These are phyloP conservation scores for Drosophila nigromelanica DNA, from an alignment of 1,140 invertebrate genomes.

Conservation along the genomic window DNA sequence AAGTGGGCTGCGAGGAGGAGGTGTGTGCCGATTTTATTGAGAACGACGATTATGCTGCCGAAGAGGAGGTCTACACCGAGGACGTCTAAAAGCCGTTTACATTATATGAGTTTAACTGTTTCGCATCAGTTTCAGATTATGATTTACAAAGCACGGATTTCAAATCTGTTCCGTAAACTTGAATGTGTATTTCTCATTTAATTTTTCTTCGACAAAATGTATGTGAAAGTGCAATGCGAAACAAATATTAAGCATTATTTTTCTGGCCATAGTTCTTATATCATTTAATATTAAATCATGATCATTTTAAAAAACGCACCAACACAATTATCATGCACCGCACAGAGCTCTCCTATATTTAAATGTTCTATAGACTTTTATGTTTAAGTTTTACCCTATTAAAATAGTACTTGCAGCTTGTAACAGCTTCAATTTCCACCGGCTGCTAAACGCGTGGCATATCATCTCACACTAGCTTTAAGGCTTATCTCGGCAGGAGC, in stretches of 20 bases:
- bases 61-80: conserved; percentile 74
- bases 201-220: background rate
- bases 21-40: conserved; percentile 64
- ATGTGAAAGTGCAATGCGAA: background rate
- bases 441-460: conserved; percentile 16
- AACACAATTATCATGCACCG: background rate
- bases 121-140: background rate
- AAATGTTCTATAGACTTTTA: conserved; percentile 13
- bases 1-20: conserved; percentile 72
- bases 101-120: background rate
- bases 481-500: conserved; percentile 10
- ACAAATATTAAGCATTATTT: conserved; percentile 14
- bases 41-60: conserved; percentile 55
- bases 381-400: background rate
- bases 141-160: background rate
- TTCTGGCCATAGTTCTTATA: conserved; percentile 42
- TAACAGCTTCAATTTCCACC: conserved; percentile 3
- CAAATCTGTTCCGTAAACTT: background rate
- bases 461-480: conserved; percentile 23
- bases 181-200: background rate
- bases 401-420: conserved; percentile 5
- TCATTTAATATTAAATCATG: conserved; percentile 6
- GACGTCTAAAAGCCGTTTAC: conserved; percentile 29
- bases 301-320: background rate
- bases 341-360: conserved; percentile 11